Base-by-base conservation (phyloP, 2,113 vertebrate species). In the Eidolon helvum region DNA sequence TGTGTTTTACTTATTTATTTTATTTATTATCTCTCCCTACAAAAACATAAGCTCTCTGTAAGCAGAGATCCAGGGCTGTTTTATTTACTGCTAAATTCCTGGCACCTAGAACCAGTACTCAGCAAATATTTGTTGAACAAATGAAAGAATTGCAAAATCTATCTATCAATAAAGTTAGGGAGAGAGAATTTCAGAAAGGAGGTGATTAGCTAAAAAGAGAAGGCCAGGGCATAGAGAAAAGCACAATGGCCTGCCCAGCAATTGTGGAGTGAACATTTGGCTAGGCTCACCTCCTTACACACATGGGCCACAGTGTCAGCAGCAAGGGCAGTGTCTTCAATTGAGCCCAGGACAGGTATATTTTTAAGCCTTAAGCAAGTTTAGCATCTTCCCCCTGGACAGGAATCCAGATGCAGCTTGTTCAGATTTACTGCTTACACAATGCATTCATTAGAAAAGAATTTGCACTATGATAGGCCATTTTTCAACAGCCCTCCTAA, bases 401-500 rank as follows among this genome's bases (percentile, higher is more conserved):
- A 59, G n/a, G n/a, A 43, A 71, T 33, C 59, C 61, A 72, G 78
- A 33, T 1, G 19, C 2, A 40, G 11, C 30, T 59, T 9, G 4
- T 87, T 79, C 45, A 45, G 48, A 78, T 55, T 75, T 15, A 35
- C 21, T 18, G 45, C 77, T 74, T 61, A 22, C 19, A 80, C 45
- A 26, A n/a, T 2, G 7, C 28, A n/a, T 48, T 48, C 35, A 18
- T 94, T 83, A 87, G 68, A 66, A 66, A 87, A 91, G 59, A 88
- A 79, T 53, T 9, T 45, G 65, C 8, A 38, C 38, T 21, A 21
- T 1, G 2, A 86, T 40, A 48, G 48, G 50, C 50, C 7, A 0
- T 75, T 93, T 92, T 61, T 65, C 59, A 95, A 80, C 77, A 71
- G 50, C 24, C 50, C 59, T 71, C 38, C 77, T 80, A 45, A 21